phyloP scores from a whole-genome alignment of 2,888 invertebrate species.

The Clistopyga incitator region DNA sequence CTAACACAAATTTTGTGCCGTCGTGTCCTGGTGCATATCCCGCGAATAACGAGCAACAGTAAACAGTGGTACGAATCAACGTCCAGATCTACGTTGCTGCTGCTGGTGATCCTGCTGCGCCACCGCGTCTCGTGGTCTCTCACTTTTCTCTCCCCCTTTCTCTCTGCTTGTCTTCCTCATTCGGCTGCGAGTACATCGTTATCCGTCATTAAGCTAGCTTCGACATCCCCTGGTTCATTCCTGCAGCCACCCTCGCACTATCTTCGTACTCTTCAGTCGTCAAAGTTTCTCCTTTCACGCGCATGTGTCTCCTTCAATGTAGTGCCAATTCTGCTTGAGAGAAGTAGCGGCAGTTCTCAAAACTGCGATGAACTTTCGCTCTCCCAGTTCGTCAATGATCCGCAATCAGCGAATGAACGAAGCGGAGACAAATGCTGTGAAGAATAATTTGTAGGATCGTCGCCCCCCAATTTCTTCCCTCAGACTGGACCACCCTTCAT shows the following conservation, averaged over 20 bases:
- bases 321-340: too few relatives aligned
- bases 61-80: constrained; percentile 58
- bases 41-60: constrained; percentile 45
- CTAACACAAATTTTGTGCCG: constrained; percentile 35
- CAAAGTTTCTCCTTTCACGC: background rate
- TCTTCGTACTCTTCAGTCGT: background rate
- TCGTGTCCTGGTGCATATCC: background rate
- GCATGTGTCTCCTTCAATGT: background rate
- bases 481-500: too few relatives aligned
- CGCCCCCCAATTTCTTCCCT: too few relatives aligned
- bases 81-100: constrained; percentile 24
- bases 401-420: too few relatives aligned
- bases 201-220: constrained; percentile 51
- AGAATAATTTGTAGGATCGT: too few relatives aligned
- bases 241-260: background rate
- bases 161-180: constrained; percentile 52
- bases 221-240: constrained; percentile 19
- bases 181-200: constrained; percentile 30
- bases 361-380: background rate
- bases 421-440: too few relatives aligned
- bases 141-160: background rate
- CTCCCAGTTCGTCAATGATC: background rate
- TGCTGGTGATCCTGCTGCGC: constrained; percentile 9
- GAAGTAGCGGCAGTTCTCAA: too few relatives aligned
- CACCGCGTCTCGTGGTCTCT: constrained; percentile 17